These are phyloP conservation scores for Sciurus niger DNA, from an alignment of 2,113 vertebrate species.

Conservation along the genomic window DNA sequence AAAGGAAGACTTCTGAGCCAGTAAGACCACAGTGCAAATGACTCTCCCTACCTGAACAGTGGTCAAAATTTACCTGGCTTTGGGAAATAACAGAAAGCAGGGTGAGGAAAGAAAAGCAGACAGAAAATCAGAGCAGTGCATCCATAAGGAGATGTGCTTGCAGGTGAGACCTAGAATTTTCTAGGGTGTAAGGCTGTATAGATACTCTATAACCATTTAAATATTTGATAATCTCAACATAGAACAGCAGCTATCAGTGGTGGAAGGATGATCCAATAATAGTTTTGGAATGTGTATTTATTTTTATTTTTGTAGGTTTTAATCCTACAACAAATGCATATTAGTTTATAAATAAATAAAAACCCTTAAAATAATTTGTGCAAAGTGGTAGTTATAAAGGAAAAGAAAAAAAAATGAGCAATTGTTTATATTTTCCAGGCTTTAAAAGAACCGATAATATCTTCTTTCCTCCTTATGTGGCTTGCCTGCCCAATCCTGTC, in stretches of 20 bases:
- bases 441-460: neutral
- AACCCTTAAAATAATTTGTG: neutral
- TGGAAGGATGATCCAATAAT: neutral
- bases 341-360: neutral
- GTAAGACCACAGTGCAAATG: neutral
- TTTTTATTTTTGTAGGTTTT: neutral
- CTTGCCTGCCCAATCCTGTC: fast-evolving
- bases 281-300: neutral
- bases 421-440: neutral
- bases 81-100: neutral
- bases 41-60: neutral
- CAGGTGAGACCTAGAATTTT: neutral
- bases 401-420: neutral
- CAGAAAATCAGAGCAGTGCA: neutral
- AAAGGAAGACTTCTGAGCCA: neutral
- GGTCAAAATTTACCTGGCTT: neutral
- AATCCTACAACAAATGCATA: neutral
- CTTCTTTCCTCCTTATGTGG: neutral
- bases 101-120: neutral
- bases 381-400: neutral
- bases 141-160: neutral
- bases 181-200: neutral
- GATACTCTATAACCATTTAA: neutral
- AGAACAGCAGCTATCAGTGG: neutral
- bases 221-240: neutral